phyloP scores from a whole-genome alignment of 2,113 vertebrate genomes.

The Trematocara variabile region DNA sequence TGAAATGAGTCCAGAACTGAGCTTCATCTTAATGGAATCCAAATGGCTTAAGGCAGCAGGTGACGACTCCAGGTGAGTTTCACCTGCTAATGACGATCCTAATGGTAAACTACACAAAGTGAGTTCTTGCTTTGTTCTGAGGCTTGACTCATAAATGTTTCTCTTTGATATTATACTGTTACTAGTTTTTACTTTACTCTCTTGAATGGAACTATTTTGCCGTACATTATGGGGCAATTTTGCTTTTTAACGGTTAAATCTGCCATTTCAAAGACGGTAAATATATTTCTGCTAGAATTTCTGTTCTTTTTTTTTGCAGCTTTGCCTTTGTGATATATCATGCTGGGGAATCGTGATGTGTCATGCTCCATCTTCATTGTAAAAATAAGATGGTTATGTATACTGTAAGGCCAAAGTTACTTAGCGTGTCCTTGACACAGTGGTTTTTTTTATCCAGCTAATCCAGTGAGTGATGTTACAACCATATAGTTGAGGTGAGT shows the following conservation, averaged over 20 bases:
- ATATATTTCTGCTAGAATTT: neutral
- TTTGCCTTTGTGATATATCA: neutral
- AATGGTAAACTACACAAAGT: neutral
- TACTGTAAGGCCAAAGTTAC: neutral
- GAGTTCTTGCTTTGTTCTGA: neutral
- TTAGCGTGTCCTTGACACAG: neutral
- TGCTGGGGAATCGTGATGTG: neutral
- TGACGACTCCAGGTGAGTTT: slow-evolving; percentile 10
- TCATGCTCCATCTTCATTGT: neutral
- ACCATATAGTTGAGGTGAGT: neutral
- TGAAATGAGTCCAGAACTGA: slow-evolving; percentile 13
- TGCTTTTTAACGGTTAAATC: neutral
- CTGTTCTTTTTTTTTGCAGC: neutral
- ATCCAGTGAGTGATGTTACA: neutral
- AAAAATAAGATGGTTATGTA: neutral
- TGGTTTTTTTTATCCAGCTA: neutral
- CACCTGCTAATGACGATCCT: slow-evolving; percentile 2
- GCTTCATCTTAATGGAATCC: slow-evolving; percentile 31
- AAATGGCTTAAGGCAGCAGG: slow-evolving; percentile 16
- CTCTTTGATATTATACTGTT: neutral
- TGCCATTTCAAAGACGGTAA: neutral
- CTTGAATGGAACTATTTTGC: neutral
- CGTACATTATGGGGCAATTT: rapidly evolving
- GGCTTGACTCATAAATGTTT: neutral
- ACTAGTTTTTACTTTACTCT: neutral